Evolutionary conservation across 2,113 vertebrate genomes (phyloP).

Genomic region (Pithys albifrons): DNA sequence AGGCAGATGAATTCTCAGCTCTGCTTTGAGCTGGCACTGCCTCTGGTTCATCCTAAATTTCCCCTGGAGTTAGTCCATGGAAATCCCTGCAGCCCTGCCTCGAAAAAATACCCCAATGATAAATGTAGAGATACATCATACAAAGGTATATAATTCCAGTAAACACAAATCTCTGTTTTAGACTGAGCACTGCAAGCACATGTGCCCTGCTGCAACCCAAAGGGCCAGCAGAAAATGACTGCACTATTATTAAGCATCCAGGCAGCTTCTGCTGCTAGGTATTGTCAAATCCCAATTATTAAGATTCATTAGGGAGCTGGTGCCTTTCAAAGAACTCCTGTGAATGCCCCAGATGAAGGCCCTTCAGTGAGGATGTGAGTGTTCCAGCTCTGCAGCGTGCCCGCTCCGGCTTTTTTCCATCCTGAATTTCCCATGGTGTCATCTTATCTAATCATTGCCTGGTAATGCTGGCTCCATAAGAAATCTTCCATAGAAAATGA

Average conservation of each 20-base stretch:
- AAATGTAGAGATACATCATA: background rate
- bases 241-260: background rate
- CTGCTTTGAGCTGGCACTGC: background rate
- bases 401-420: background rate
- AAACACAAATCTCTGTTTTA: background rate
- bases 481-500: constrained; percentile 20
- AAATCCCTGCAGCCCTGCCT: background rate
- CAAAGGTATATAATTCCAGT: background rate
- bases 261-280: background rate
- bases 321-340: background rate
- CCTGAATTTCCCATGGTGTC: constrained; percentile 38
- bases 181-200: background rate
- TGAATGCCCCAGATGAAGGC: background rate
- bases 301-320: background rate
- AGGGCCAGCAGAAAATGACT: background rate
- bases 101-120: background rate
- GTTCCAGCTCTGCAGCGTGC: background rate
- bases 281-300: background rate
- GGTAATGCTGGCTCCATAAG: background rate
- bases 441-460: constrained; percentile 29
- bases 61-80: background rate
- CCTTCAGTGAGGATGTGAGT: background rate
- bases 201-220: background rate
- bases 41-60: background rate
- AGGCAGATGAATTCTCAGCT: constrained; percentile 3